Percentiles rank a stretch among this genome's conserved stretches.
These are phyloP conservation scores for Oceanodroma tethys DNA, from an alignment of 2,113 vertebrate species.

Conservation along the genomic window DNA sequence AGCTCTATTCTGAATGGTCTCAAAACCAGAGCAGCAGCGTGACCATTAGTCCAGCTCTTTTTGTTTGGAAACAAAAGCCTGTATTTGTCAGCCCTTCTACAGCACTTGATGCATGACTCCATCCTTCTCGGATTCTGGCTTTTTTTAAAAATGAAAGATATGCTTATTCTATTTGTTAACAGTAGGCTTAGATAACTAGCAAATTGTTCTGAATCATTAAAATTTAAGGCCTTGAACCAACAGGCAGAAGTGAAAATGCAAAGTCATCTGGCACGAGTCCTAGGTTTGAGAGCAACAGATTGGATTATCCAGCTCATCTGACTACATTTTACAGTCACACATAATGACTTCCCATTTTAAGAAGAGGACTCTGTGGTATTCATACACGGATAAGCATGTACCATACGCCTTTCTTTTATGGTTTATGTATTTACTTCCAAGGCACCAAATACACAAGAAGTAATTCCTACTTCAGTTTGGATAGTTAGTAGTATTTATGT, in stretches of 20 bases:
- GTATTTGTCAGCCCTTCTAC: not conserved
- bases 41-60: not conserved
- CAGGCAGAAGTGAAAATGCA: conserved; percentile 27
- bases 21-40: not conserved
- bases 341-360: not conserved
- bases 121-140: not conserved
- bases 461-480: not conserved
- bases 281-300: not conserved
- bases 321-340: not conserved
- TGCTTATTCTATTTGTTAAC: not conserved
- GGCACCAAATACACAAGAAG: not conserved
- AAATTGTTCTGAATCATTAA: not conserved
- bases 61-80: not conserved
- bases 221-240: not conserved
- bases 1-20: not conserved
- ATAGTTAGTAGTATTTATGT: not conserved
- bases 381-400: not conserved
- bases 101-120: not conserved
- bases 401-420: not conserved
- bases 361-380: not conserved
- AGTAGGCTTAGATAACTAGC: not conserved
- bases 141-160: not conserved
- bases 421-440: not conserved
- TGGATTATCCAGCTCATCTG: not conserved
- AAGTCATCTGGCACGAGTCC: not conserved